Percentiles rank a stretch among this genome's conserved stretches.
These are phyloP conservation scores for Elephantulus edwardii DNA, from an alignment of 2,113 vertebrate species.

Conservation along the genomic window DNA sequence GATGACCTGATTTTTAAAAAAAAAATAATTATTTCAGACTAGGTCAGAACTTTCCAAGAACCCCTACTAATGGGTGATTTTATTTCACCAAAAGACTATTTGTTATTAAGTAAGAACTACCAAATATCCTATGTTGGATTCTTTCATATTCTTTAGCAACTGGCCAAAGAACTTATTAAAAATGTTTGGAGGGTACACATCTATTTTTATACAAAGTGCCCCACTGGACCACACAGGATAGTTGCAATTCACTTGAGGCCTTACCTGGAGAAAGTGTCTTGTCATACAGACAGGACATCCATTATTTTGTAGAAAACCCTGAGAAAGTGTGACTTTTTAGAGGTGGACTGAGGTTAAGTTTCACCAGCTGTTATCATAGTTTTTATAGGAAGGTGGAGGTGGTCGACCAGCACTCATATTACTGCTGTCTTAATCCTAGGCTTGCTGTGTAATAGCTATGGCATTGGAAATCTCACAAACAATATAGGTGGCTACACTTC, in stretches of 20 bases:
- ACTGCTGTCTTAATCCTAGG: neutral
- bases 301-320: slow-evolving; percentile 72
- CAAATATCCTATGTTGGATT: slow-evolving; percentile 49
- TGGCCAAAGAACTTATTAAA: slow-evolving; percentile 56
- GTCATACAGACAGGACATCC: slow-evolving; percentile 59
- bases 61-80: slow-evolving; percentile 10
- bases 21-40: slow-evolving; percentile 35
- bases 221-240: neutral
- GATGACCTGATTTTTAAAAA: slow-evolving; percentile 38
- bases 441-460: slow-evolving; percentile 20
- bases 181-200: neutral
- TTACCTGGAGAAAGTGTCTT: slow-evolving; percentile 49
- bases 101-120: neutral
- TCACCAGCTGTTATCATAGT: slow-evolving; percentile 20
- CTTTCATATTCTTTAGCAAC: slow-evolving; percentile 40
- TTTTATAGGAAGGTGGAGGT: slow-evolving; percentile 25
- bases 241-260: slow-evolving; percentile 47
- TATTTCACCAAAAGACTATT: slow-evolving; percentile 34
- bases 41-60: slow-evolving; percentile 47
- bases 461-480: slow-evolving; percentile 59
- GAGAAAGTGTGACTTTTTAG: slow-evolving; percentile 61
- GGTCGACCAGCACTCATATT: slow-evolving; percentile 37
- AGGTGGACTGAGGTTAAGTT: slow-evolving; percentile 32
- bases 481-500: neutral
- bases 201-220: slow-evolving; percentile 20